Evolutionary conservation across 2,888 invertebrate species (phyloP), one percentile per base, ranked within the genome.

Genomic region (Epiblema foenella): DNA sequence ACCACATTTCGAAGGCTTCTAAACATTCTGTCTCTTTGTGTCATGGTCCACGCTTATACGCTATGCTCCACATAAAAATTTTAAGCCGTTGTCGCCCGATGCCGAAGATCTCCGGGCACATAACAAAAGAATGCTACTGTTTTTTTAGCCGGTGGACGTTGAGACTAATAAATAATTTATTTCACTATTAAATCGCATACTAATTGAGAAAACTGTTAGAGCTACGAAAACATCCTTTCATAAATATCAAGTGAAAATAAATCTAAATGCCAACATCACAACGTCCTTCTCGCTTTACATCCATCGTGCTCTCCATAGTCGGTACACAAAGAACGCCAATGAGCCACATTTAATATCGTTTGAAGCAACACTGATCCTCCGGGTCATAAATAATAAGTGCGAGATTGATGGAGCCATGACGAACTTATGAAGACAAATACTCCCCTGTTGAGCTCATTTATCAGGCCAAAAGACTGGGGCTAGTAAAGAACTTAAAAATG

Each of bases 341-440:
- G 18, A 62, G 51, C 12, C 18, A 24, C 20, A 39, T 59, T 69
- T 72, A 52, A 59, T 68, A 58, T 59, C 68, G 63, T 46, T 64
- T 39, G 39, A 42, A 58, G 69, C 56, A 52, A 52, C 60, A 60
- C 39, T 58, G 62, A 51, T 51, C 37, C 46, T 65, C 46, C 49
- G 33, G 65, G 73, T 69, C 37, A 77, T 78, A 79, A 79, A 78
- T 76, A 74, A 76, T 74, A 75, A 69, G 67, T 69, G 73, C 56
- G 42, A 77, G 77, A 81, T 77, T 80, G 78, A 81, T 80, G 74
- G 72, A 62, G 66, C 75, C 76, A 72, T 76, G 75, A 77, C 72
- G 75, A 77, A 77, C 80, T 81, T 81, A 79, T 81, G 79, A 77
- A 79, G 79, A 80, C 76, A 75, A 75, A 78, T 73, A 52, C 68